These are phyloP conservation scores for Manis pentadactyla DNA, from an alignment of 2,797 vertebrate genomes.

Conservation along the genomic window DNA sequence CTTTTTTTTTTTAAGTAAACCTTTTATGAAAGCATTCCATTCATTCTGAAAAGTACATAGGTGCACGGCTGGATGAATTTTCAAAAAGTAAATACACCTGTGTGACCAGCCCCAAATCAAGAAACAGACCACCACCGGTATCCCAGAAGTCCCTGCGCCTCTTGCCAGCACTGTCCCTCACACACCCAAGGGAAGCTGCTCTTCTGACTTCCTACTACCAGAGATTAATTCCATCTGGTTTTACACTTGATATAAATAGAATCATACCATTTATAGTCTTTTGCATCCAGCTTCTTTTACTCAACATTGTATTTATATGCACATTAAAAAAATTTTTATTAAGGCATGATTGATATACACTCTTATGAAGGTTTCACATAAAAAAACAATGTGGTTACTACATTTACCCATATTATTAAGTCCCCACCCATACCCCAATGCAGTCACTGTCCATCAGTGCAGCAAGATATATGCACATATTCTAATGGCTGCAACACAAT, in stretches of 20 bases:
- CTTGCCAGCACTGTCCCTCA: background rate
- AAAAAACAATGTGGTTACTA: too few species aligned
- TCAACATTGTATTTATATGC: background rate
- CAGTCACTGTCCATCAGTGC: too few species aligned
- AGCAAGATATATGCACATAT: background rate
- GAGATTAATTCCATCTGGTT: background rate
- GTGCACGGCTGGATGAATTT: background rate
- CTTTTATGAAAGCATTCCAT: background rate
- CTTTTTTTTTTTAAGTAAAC: background rate
- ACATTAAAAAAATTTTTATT: background rate
- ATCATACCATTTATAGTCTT: background rate
- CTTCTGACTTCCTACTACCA: background rate
- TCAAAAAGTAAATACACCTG: background rate
- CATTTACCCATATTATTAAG: too few species aligned
- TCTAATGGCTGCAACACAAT: background rate
- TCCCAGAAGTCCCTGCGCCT: background rate
- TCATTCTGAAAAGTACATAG: background rate
- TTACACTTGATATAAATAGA: background rate
- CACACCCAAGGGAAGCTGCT: background rate
- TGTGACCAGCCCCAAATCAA: background rate
- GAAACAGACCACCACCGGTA: background rate
- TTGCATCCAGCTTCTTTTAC: background rate
- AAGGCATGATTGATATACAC: too few species aligned
- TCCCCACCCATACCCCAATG: too few species aligned
- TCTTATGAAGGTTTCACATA: too few species aligned